These are phyloP conservation scores for Psittacula cyanocephala DNA, from an alignment of 2,113 vertebrate genomes.

Conservation along the genomic window DNA sequence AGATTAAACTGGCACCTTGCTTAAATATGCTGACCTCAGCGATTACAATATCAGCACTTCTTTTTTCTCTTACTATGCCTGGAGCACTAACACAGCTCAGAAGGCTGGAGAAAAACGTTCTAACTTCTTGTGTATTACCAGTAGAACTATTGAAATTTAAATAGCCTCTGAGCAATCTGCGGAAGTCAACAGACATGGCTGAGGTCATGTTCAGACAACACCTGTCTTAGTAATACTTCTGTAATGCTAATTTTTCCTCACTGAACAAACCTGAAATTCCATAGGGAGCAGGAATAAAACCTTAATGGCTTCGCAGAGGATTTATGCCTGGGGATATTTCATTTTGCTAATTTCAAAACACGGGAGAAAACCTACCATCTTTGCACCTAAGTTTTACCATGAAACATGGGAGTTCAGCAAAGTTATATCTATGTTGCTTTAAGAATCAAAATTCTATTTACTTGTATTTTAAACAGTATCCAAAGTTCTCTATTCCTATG, in stretches of 20 bases:
- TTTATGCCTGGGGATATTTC: neutral
- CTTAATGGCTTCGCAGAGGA: neutral
- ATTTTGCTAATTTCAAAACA: neutral
- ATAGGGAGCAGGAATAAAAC: neutral
- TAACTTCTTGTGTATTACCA: neutral
- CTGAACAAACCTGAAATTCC: neutral
- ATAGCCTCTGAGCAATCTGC: neutral
- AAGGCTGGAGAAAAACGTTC: neutral
- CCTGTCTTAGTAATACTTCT: neutral
- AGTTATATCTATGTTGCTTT: neutral
- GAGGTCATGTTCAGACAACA: neutral
- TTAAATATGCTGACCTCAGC: neutral
- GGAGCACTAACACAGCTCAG: neutral
- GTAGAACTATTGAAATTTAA: neutral
- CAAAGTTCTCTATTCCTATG: neutral
- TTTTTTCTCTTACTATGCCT: neutral
- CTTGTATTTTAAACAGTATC: neutral
- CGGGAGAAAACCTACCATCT: fast-evolving
- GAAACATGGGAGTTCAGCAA: neutral
- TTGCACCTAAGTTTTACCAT: neutral
- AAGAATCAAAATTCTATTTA: neutral
- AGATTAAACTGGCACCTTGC: neutral
- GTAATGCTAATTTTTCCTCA: neutral
- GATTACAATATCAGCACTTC: neutral
- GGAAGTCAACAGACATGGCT: neutral